A percentile compares a stretch with the other conserved stretches of the same genome.
phyloP scores from a whole-genome alignment of 2,797 vertebrate genomes.

The Sphenopsis melanotis region DNA sequence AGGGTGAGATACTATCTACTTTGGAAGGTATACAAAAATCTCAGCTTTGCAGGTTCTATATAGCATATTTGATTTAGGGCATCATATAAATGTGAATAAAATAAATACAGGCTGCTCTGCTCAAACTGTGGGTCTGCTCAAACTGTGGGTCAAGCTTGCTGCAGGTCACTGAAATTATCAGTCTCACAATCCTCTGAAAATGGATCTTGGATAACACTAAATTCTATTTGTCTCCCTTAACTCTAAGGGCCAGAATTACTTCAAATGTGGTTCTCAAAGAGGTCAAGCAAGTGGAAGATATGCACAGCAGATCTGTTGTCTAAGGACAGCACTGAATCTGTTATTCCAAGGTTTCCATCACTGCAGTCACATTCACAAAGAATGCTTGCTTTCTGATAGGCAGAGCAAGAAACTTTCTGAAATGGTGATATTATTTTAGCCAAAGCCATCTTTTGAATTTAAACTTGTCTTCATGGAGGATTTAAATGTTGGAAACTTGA shows the following conservation, averaged over 20 bases:
- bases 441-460: neutral
- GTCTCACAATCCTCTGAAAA: neutral
- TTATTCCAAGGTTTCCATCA: neutral
- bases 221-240: neutral
- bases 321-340: neutral
- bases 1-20: neutral
- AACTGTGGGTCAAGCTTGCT: neutral
- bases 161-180: neutral
- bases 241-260: neutral
- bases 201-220: neutral
- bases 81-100: neutral
- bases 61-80: neutral
- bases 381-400: neutral
- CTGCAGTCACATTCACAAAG: neutral
- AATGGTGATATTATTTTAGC: neutral
- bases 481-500: neutral
- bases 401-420: neutral
- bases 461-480: neutral
- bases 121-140: neutral
- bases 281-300: neutral
- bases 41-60: neutral
- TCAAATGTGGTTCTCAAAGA: neutral
- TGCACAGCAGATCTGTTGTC: neutral
- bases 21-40: neutral
- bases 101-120: neutral